Evolutionary conservation across 2,113 vertebrate genomes (phyloP).

Genomic region (Craseonycteris thonglongyai): DNA sequence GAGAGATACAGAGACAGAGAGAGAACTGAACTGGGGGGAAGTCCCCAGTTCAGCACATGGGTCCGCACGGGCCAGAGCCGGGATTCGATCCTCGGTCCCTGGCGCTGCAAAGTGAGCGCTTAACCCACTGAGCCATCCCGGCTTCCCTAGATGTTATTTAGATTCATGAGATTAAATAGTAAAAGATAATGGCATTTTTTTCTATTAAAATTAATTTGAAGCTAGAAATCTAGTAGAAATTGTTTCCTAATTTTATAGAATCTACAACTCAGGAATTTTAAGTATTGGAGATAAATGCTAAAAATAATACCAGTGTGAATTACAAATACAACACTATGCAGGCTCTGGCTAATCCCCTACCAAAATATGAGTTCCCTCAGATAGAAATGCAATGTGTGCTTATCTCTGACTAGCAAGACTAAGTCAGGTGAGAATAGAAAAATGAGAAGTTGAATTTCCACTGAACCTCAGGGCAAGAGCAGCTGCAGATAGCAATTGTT

Average conservation of each 20-base stretch:
- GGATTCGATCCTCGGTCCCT: too few species aligned
- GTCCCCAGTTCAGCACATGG: too few species aligned
- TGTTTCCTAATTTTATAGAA: not conserved
- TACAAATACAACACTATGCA: not conserved
- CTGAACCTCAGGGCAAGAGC: conserved; percentile 1
- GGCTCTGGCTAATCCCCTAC: not conserved
- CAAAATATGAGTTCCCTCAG: not conserved
- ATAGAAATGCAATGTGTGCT: not conserved
- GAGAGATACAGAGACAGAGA: too few species aligned
- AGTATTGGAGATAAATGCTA: not conserved
- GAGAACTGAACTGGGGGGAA: too few species aligned
- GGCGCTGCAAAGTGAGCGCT: too few species aligned
- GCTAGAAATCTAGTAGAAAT: not conserved
- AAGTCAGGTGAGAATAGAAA: not conserved
- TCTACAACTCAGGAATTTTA: not conserved
- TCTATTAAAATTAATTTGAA: not conserved
- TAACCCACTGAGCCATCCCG: too few species aligned
- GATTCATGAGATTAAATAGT: not conserved
- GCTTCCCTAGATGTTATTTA: not conserved
- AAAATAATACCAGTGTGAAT: conserved; percentile 4
- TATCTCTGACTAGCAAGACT: not conserved
- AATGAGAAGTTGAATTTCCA: not conserved
- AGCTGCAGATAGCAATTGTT: not conserved
- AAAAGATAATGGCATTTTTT: not conserved
- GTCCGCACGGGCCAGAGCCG: too few species aligned